These are phyloP conservation scores for Harpagoxenus sublaevis DNA, from an alignment of 2,888 invertebrate genomes.

Conservation along the genomic window DNA sequence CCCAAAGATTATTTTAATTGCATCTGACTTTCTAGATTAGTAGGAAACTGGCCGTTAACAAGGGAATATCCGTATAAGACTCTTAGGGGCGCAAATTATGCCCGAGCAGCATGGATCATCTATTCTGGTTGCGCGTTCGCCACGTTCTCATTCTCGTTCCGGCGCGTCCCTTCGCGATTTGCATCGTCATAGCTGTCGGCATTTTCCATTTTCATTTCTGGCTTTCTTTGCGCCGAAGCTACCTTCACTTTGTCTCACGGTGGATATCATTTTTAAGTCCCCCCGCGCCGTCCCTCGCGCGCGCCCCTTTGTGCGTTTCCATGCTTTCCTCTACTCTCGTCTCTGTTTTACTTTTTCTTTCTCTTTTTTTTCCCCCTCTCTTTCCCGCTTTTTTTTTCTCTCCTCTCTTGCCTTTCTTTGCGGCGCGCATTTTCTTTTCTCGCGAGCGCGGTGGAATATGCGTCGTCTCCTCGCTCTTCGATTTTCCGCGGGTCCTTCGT, in stretches of 20 bases:
- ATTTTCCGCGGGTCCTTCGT: constrained; percentile 48
- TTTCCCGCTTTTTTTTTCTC: too few relatives aligned
- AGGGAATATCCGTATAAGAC: constrained; percentile 8
- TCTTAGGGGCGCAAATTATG: constrained; percentile 35
- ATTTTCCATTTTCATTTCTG: constrained; percentile 57
- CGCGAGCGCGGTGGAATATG: constrained; percentile 28
- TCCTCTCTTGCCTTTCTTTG: neutral
- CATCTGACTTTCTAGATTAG: neutral
- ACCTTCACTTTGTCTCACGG: constrained; percentile 48
- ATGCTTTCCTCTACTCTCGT: constrained; percentile 25
- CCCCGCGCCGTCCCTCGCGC: constrained; percentile 26
- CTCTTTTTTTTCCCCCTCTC: neutral
- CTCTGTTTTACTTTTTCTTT: neutral
- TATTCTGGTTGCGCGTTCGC: constrained; percentile 35
- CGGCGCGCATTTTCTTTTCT: constrained; percentile 43
- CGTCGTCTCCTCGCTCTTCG: constrained; percentile 33
- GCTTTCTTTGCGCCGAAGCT: constrained; percentile 50
- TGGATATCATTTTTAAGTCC: constrained; percentile 55
- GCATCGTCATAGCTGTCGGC: constrained; percentile 51
- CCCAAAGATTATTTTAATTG: constrained; percentile 11
- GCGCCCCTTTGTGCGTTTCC: constrained; percentile 42
- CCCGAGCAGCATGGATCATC: constrained; percentile 47
- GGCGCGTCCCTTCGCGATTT: constrained; percentile 42
- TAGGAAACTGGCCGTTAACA: neutral
- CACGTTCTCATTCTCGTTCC: constrained; percentile 34